Evolutionary conservation across 2,113 vertebrate genomes (phyloP).

Genomic region (Gymnocephalus cernua): DNA sequence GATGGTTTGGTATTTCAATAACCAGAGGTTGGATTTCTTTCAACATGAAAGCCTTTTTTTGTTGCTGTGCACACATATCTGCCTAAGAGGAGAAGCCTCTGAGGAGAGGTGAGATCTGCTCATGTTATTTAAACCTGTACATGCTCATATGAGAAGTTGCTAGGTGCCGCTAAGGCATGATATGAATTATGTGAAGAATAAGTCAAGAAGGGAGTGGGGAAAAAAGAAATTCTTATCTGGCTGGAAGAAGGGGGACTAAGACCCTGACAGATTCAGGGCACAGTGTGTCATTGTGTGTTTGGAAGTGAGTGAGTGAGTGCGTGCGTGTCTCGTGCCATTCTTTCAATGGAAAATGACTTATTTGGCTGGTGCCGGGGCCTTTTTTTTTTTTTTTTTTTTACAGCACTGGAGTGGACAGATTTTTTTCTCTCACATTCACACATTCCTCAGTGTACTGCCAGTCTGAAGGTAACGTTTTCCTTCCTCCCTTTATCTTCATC

Average conservation of each 20-base stretch:
- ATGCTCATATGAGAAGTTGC: constrained; percentile 48
- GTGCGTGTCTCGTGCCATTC: constrained; percentile 48
- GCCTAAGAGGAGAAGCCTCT: constrained; percentile 39
- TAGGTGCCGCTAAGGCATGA: constrained; percentile 39
- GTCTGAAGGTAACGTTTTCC: constrained; percentile 71
- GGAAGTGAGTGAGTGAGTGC: too few species aligned
- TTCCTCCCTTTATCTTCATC: constrained; percentile 48
- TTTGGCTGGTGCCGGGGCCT: constrained; percentile 26
- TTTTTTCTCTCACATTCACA: constrained; percentile 33
- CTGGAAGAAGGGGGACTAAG: constrained; percentile 42
- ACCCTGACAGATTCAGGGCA: constrained; percentile 79
- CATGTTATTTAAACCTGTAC: constrained; percentile 47
- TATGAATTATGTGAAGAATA: constrained; percentile 37
- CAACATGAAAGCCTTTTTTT: constrained; percentile 34
- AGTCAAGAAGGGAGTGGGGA: background rate
- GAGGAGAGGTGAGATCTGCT: constrained; percentile 42
- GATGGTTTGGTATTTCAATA: constrained; percentile 37
- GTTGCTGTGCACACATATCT: constrained; percentile 5
- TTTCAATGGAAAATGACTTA: constrained; percentile 62
- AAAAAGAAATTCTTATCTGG: constrained; percentile 62
- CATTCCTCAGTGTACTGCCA: constrained; percentile 14
- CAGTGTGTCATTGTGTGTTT: constrained; percentile 40
- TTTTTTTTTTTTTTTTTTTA: too few species aligned
- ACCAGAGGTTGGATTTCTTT: constrained; percentile 41
- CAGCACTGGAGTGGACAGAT: background rate